Conservation (phyloP, 2,113 vertebrate species). For the Zosterops japonicus region DNA sequence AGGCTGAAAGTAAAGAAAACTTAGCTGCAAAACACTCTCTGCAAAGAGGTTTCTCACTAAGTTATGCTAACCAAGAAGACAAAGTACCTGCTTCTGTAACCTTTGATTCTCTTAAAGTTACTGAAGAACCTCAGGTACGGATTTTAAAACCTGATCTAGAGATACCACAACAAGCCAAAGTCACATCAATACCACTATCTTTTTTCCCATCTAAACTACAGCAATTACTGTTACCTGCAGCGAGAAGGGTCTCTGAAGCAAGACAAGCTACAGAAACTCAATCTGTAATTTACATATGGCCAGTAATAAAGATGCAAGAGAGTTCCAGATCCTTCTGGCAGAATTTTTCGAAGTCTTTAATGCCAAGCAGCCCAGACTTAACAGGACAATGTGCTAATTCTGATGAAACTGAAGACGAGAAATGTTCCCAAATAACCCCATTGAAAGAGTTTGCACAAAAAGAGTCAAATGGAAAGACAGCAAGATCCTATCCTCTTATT, state of each 20-base stretch:
- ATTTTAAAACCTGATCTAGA: slow-evolving; percentile 23
- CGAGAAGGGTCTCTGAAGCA: not conserved
- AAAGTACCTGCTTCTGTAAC: not conserved
- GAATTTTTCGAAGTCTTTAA: not conserved
- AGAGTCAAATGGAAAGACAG: not conserved
- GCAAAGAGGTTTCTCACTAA: not conserved
- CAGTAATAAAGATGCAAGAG: not conserved
- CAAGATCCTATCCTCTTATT: not conserved
- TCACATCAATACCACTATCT: not conserved
- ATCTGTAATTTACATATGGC: slow-evolving; percentile 23
- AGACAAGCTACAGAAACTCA: not conserved
- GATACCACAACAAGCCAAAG: slow-evolving; percentile 25
- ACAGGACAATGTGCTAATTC: not conserved
- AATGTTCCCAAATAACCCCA: not conserved
- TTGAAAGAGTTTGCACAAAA: not conserved
- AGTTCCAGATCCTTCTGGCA: not conserved
- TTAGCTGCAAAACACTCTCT: not conserved
- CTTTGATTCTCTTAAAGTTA: not conserved
- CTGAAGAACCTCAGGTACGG: not conserved
- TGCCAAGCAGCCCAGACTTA: not conserved
- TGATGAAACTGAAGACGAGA: not conserved
- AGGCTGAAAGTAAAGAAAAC: not conserved
- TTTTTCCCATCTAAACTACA: slow-evolving; percentile 15
- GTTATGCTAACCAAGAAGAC: not conserved
- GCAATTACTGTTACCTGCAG: not conserved